Conservation (phyloP, 2,797 vertebrate genomes). For the Eupleurogrammus muticus region DNA sequence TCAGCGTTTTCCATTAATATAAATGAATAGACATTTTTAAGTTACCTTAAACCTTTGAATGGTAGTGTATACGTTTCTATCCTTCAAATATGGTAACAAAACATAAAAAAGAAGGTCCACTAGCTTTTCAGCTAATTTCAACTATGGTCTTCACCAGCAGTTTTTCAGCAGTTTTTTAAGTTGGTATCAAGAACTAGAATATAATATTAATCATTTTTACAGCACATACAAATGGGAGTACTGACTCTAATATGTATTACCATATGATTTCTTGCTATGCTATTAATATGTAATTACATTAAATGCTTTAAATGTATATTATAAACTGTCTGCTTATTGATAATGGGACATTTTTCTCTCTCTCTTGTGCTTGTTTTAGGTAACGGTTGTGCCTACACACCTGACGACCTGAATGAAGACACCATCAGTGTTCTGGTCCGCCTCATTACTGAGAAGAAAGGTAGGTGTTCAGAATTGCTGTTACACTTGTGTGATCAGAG, state of each 20-base stretch:
- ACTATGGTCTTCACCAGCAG: not conserved
- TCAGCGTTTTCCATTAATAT: no score
- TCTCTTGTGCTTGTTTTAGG: slow-evolving; percentile 55
- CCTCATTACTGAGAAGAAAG: slow-evolving; percentile 97
- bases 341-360: not conserved
- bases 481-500: slow-evolving; percentile 6
- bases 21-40: no score
- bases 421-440: slow-evolving; percentile 95
- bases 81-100: not conserved
- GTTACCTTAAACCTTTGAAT: no score
- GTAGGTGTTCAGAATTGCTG: slow-evolving; percentile 66
- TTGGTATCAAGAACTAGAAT: not conserved
- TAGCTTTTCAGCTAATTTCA: not conserved
- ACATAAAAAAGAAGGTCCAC: not conserved
- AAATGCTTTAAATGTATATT: not conserved
- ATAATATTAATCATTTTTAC: not conserved
- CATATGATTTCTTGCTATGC: not conserved
- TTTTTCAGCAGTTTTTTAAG: not conserved
- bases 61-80: no score
- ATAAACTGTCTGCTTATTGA: not conserved
- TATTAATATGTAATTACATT: not conserved
- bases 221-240: not conserved
- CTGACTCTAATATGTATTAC: not conserved
- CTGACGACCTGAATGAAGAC: slow-evolving; percentile 94
- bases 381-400: slow-evolving; percentile 80